These are phyloP conservation scores for Drosophila emarginata DNA, from an alignment of 2,888 invertebrate species.

Conservation along the genomic window DNA sequence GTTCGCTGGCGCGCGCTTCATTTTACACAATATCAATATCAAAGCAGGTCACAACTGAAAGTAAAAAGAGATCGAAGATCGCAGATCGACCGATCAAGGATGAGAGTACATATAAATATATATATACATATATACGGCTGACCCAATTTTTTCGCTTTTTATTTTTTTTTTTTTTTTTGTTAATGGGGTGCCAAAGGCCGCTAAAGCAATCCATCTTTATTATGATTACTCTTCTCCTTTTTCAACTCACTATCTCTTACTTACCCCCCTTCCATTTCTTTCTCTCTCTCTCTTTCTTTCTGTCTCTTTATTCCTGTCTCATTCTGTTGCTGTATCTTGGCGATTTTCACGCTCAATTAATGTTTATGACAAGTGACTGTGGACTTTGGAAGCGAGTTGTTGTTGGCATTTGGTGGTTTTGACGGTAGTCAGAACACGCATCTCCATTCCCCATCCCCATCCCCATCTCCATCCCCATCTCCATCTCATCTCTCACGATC, in stretches of 20 bases:
- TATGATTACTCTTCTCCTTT: conserved; percentile 41
- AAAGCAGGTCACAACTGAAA: conserved; percentile 75
- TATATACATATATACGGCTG: background rate
- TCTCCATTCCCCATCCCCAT: background rate
- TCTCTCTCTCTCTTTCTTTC: conserved; percentile 7
- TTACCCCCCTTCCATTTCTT: no score
- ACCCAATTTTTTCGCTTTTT: conserved; percentile 11
- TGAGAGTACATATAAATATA: background rate
- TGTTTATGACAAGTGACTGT: conserved; percentile 79
- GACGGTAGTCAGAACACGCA: conserved; percentile 16
- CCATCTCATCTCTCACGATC: conserved; percentile 2
- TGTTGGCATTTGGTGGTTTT: background rate
- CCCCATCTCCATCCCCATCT: background rate
- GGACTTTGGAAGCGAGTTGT: conserved; percentile 16
- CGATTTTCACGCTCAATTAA: conserved; percentile 51
- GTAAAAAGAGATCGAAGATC: conserved; percentile 60
- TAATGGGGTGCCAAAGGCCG: conserved; percentile 79
- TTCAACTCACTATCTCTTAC: no score
- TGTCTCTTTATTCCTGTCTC: background rate
- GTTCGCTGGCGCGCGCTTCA: conserved; percentile 51
- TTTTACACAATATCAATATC: conserved; percentile 35
- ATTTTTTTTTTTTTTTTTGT: conserved; percentile 45
- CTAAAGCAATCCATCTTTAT: conserved; percentile 71
- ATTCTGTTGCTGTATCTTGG: conserved; percentile 14
- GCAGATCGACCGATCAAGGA: conserved; percentile 30